Evolutionary conservation across 2,888 invertebrate genomes (phyloP).

Genomic region (Brachypalpus laphriformis): DNA sequence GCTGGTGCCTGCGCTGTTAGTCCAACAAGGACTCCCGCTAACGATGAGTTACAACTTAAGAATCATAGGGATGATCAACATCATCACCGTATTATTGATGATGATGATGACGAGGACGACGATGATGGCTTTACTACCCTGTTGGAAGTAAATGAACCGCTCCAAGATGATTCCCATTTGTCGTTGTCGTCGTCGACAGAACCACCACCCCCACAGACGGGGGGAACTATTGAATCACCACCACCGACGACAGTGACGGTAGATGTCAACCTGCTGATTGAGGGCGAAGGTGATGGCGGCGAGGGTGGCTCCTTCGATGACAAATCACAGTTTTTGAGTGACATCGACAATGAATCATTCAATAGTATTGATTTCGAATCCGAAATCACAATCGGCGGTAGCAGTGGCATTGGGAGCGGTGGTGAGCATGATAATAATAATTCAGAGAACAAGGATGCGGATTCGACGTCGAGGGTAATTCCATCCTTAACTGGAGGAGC

Average conservation of each 20-base stretch:
- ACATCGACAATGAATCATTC: slow-evolving; percentile 83
- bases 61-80: slow-evolving; percentile 70
- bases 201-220: slow-evolving; percentile 23
- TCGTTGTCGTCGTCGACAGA: slow-evolving; percentile 75
- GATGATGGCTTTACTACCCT: slow-evolving; percentile 81
- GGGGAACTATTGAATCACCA: too few relatives aligned
- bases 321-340: slow-evolving; percentile 82
- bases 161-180: slow-evolving; percentile 76
- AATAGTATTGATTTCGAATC: slow-evolving; percentile 83
- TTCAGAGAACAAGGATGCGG: slow-evolving; percentile 74
- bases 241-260: slow-evolving; percentile 54
- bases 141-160: slow-evolving; percentile 81
- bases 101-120: slow-evolving; percentile 76
- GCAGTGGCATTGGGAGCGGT: slow-evolving; percentile 50
- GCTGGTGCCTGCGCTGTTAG: slow-evolving; percentile 42
- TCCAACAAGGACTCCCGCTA: slow-evolving; percentile 72
- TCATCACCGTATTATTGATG: slow-evolving; percentile 74
- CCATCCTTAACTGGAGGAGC: slow-evolving; percentile 60
- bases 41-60: slow-evolving; percentile 75
- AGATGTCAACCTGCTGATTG: slow-evolving; percentile 77
- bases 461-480: slow-evolving; percentile 74
- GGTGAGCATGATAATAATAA: slow-evolving; percentile 73
- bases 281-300: slow-evolving; percentile 64
- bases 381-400: slow-evolving; percentile 81
- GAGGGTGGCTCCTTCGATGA: slow-evolving; percentile 78